Evolutionary conservation across 2,113 vertebrate genomes (phyloP), one percentile per base, ranked within the genome.

Genomic region (Zeus faber): DNA sequence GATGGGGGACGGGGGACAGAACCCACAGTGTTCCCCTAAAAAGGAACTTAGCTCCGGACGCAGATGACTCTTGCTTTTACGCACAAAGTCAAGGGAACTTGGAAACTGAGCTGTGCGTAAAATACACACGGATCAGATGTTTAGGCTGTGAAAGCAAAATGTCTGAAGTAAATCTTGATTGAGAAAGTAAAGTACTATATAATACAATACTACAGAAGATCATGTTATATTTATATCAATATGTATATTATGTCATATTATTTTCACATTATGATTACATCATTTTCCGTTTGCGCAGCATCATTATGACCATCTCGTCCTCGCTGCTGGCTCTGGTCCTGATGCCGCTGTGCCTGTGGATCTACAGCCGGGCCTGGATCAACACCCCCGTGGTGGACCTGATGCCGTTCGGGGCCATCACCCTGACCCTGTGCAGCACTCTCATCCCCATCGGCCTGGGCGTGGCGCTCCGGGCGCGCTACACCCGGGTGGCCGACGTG

Each of bases 271-370:
- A n/a, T n/a, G n/a, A n/a, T n/a, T n/a, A n/a, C n/a, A n/a, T n/a
- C n/a, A n/a, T n/a, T n/a, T n/a, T 44, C 58, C 23, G 21, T 60
- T 62, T 62, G 44, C 60, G 0, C 75, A 98, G 96, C 72, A 93
- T 99, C 74, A 91, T 99, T 86, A 99, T 99, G 97, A 99, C 97
- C 51, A 91, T 93, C n/a, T 97, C 96, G 0, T 98, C 95, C 76
- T 96, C 95, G 0, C 70, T 97, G 52, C 90, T 98, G 68, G 96
- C 96, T 23, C 91, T 99, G 11, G 81, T 95, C 48, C 74, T 99
- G 71, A 96, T 97, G 94, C 95, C 97, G 3, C 85, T 98, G 60
- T 99, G 96, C 67, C 89, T 98, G 69, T 99, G 97, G 97, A 53
- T 98, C 77, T 98, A 98, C 81, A 98, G 95, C 62, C 92, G 94